Conservation (phyloP, 1,140 invertebrate genomes). For the Lepidurus apus region DNA sequence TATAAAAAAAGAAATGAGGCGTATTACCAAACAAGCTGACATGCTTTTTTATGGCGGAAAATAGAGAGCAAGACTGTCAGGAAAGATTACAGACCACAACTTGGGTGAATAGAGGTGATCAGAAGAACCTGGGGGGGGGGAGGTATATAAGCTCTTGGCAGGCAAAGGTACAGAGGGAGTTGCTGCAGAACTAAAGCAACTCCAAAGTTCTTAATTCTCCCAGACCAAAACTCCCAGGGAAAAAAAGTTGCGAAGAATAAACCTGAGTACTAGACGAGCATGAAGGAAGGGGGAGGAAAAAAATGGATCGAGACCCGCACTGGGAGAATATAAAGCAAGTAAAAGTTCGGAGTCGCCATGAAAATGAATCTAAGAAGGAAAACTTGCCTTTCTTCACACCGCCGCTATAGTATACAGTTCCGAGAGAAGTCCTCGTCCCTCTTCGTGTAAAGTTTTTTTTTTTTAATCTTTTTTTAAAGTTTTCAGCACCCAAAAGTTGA, state of each 20-base stretch:
- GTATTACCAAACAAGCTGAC: no score
- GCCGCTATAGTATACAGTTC: not conserved
- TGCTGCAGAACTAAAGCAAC: not conserved
- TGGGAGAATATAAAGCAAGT: slow-evolving; percentile 4
- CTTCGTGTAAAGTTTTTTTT: not conserved
- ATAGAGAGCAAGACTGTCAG: not conserved
- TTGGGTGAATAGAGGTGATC: slow-evolving; percentile 13
- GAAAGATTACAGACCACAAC: slow-evolving; percentile 3
- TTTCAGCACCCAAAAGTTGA: not conserved
- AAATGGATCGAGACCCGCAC: not conserved
- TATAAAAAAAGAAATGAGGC: no score
- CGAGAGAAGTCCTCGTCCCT: not conserved
- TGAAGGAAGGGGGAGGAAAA: not conserved
- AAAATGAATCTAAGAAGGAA: slow-evolving; percentile 6
- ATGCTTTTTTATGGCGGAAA: no score
- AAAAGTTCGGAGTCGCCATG: not conserved
- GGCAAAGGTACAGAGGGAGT: not conserved
- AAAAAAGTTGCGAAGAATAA: not conserved
- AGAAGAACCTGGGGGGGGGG: not conserved
- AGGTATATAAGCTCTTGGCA: not conserved
- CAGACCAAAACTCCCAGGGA: not conserved
- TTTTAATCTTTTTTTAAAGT: slow-evolving; percentile 23
- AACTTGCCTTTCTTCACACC: not conserved
- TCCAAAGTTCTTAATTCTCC: not conserved
- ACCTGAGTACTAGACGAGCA: not conserved